phyloP scores from a whole-genome alignment of 2,797 vertebrate species.

The Tenualosa ilisha region DNA sequence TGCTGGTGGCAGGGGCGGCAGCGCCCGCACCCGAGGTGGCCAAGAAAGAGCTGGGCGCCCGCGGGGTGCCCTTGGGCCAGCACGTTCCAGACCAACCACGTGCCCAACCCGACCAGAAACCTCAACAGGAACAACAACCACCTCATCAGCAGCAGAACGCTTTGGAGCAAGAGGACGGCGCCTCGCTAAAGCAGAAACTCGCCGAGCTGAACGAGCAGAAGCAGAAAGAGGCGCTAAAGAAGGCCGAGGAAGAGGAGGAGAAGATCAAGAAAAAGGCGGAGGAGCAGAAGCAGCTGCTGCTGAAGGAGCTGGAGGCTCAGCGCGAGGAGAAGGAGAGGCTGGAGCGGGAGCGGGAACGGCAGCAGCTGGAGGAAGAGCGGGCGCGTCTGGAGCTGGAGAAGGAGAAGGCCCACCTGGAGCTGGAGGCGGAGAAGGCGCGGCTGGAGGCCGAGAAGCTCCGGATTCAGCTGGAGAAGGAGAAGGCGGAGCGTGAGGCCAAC shows the following conservation, averaged over 20 bases:
- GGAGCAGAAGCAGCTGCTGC: background rate
- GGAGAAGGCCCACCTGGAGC: constrained; percentile 1
- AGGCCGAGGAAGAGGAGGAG: too few species aligned
- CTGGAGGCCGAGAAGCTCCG: constrained; percentile 1
- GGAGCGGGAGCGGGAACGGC: background rate
- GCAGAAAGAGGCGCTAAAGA: background rate
- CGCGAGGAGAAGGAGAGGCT: background rate
- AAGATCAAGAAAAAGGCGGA: background rate
- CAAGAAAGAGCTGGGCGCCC: background rate
- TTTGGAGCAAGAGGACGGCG: background rate
- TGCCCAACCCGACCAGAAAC: background rate
- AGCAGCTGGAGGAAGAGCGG: background rate
- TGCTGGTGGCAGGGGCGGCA: background rate
- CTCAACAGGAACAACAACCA: background rate
- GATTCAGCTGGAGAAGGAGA: constrained; percentile 15
- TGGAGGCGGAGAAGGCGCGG: background rate
- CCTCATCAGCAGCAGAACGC: background rate
- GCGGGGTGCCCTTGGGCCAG: background rate
- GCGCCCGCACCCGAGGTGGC: background rate
- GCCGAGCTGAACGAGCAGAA: background rate
- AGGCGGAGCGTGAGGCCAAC: background rate
- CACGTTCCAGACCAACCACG: background rate
- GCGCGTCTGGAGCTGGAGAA: background rate
- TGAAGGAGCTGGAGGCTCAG: background rate
- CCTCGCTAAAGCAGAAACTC: background rate